Evolutionary conservation across 2,797 vertebrate genomes (phyloP), one percentile per base, ranked within the genome.

Genomic region (Merluccius polli): DNA sequence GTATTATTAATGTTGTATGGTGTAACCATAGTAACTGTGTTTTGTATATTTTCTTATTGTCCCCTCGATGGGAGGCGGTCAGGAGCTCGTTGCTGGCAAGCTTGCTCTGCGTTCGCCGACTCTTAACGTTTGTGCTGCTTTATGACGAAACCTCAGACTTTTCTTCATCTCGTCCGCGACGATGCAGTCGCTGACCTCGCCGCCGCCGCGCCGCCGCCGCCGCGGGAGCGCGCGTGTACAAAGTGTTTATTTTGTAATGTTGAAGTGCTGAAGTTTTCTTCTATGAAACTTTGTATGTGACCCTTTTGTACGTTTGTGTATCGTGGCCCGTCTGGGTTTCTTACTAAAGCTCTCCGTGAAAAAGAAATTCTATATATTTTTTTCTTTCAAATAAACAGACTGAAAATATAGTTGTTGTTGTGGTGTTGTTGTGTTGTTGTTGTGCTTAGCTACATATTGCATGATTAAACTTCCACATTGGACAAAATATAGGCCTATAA

Each of bases 361-460:
- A 90, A 90, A 76, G 88, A 71, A 86, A 83, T 74, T 83, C 70
- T 87, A 86, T 89, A 32, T 74, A 78, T 91, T 90, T 63, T 72
- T 48, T 87, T 79, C 87, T 89, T 89, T 88, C 76, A 86, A 92
- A 91, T 90, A 86, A 92, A 92, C 69, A 73, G 35, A 84, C 87
- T 38, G 84, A 78, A 63, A 73, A 32, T 72, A 59, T 12, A 1
- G 31, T 65, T 27, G 59, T 63, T 63, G 36, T 38, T 38, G 33
- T 35, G 33, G n/a, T n/a, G n/a, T n/a, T n/a, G 33, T 35, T 48
- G 44, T 48, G 44, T 48, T 48, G 67, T 69, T 31, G 16, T 13
- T 69, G 13, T 69, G 27, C 13, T 68, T 68, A 0, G 27, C 13
- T 67, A n/a, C n/a, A n/a, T n/a, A n/a, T n/a, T n/a, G n/a, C n/a